Evolutionary conservation across 2,113 vertebrate species (phyloP).

Genomic region (Cyrtonyx montezumae): DNA sequence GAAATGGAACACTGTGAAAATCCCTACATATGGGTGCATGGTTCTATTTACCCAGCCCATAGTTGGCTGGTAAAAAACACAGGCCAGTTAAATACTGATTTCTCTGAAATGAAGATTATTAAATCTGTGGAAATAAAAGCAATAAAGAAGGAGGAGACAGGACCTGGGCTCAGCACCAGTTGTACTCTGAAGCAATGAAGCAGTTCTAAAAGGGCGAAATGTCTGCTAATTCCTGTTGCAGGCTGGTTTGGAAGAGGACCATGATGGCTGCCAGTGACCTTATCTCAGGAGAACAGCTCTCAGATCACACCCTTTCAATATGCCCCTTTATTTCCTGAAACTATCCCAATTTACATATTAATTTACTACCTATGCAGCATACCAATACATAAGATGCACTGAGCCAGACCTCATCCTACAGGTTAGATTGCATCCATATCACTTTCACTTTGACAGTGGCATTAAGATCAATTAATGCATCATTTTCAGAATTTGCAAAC

Average conservation of each 20-base stretch:
- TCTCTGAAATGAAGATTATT: neutral
- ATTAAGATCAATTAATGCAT: neutral
- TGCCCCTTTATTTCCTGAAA: neutral
- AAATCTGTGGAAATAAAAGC: neutral
- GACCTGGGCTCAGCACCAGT: neutral
- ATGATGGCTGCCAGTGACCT: neutral
- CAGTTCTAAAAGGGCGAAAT: neutral
- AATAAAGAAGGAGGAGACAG: neutral
- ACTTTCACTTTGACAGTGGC: neutral
- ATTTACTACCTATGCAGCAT: neutral
- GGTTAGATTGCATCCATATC: neutral
- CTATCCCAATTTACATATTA: neutral
- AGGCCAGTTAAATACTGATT: neutral
- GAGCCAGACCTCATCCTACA: neutral
- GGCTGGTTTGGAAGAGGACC: neutral
- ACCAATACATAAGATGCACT: neutral
- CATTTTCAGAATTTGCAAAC: neutral
- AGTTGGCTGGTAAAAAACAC: neutral
- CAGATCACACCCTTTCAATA: neutral
- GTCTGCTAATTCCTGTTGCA: neutral
- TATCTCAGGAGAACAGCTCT: neutral
- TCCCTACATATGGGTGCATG: rapidly evolving
- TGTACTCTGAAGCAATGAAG: neutral
- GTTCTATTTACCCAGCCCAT: neutral
- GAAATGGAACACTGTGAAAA: neutral